phyloP scores from a whole-genome alignment of 2,888 invertebrate genomes.

The Rhabditoides inermis region DNA sequence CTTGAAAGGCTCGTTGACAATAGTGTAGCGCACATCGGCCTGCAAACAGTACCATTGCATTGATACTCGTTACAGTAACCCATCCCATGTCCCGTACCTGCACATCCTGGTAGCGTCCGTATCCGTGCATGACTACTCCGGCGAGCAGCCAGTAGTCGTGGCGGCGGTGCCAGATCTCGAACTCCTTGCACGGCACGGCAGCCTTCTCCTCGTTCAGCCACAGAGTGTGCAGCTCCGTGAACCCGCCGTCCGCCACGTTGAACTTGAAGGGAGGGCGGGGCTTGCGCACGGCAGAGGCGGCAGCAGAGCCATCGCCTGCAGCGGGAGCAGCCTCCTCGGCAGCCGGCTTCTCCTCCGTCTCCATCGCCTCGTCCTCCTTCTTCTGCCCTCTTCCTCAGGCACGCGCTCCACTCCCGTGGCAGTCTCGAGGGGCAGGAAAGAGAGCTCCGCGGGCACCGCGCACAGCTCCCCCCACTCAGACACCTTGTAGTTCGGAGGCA shows the following conservation, averaged over 20 bases:
- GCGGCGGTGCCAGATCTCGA: conserved; percentile 94
- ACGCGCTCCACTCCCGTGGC: too few relatives aligned
- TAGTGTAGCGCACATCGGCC: conserved; percentile 88
- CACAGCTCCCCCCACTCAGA: conserved; percentile 35
- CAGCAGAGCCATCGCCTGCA: neutral
- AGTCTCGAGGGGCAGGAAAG: conserved; percentile 29
- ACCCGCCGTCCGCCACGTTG: conserved; percentile 73
- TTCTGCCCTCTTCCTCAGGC: too few relatives aligned
- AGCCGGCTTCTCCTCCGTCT: conserved; percentile 51
- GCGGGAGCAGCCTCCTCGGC: conserved; percentile 8
- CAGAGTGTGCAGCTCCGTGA: conserved; percentile 92
- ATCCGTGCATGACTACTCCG: conserved; percentile 90
- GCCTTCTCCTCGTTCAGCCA: conserved; percentile 97
- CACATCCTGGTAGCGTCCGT: conserved; percentile 98
- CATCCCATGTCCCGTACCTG: conserved; percentile 61
- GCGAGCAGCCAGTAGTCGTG: conserved; percentile 99
- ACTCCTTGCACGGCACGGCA: conserved; percentile 86
- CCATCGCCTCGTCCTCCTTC: conserved; percentile 40
- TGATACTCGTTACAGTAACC: neutral
- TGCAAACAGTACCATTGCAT: neutral
- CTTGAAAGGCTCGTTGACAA: conserved; percentile 98
- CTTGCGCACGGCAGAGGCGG: neutral
- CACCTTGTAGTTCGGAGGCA: conserved; percentile 37
- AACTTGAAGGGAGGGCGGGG: conserved; percentile 87
- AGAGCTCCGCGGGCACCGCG: conserved; percentile 14